These are phyloP conservation scores for Nothoprocta pentlandii DNA, from an alignment of 2,113 vertebrate species.

Conservation along the genomic window DNA sequence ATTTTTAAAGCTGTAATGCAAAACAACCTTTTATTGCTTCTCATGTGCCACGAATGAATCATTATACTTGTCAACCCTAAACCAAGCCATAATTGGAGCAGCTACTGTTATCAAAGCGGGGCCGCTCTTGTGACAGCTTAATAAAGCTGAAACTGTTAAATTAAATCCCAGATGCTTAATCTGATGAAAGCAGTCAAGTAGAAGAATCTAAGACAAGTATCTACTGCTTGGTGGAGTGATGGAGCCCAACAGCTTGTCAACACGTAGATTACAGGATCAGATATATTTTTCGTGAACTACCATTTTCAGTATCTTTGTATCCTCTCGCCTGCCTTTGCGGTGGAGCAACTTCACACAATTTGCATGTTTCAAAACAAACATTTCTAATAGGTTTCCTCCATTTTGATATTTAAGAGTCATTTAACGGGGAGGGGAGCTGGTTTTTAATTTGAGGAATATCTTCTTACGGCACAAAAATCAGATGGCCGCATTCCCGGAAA, in stretches of 20 bases:
- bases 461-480: background rate
- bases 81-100: constrained; percentile 85
- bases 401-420: background rate
- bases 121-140: constrained; percentile 82
- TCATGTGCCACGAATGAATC: constrained; percentile 82
- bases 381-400: background rate
- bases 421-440: background rate
- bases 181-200: constrained; percentile 77
- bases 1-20: constrained; percentile 82
- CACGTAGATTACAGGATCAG: constrained; percentile 55
- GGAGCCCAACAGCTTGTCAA: constrained; percentile 70
- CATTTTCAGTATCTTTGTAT: constrained; percentile 28
- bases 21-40: constrained; percentile 84
- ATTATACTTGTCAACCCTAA: constrained; percentile 87
- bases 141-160: constrained; percentile 88
- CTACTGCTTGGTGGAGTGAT: constrained; percentile 65
- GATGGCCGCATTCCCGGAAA: background rate
- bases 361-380: constrained; percentile 26
- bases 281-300: constrained; percentile 19
- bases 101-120: constrained; percentile 83
- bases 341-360: background rate
- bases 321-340: background rate
- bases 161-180: constrained; percentile 84
- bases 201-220: constrained; percentile 70
- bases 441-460: background rate